Conservation (phyloP, 2,113 vertebrate genomes). For the Neogale vison region DNA sequence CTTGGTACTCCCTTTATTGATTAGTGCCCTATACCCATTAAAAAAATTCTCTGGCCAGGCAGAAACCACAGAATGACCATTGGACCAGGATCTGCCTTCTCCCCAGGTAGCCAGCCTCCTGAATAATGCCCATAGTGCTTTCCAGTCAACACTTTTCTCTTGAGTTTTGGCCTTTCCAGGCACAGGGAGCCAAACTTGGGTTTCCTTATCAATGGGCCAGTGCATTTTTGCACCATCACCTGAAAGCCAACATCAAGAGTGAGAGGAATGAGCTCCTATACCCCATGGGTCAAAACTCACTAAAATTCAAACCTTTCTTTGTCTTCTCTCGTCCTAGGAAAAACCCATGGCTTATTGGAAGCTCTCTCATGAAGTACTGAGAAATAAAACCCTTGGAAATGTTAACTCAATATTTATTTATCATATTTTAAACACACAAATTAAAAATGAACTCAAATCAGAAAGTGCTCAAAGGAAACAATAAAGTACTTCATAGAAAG, state of each 20-base stretch:
- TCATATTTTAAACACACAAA: not conserved
- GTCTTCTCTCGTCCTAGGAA: too few species aligned
- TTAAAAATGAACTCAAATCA: not conserved
- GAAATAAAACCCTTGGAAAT: not conserved
- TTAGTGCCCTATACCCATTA: not conserved
- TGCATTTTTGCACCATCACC: not conserved
- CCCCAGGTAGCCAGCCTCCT: not conserved
- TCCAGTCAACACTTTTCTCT: not conserved
- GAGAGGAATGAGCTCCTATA: not conserved
- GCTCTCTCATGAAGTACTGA: not conserved
- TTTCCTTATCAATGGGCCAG: not conserved
- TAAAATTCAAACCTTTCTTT: not conserved
- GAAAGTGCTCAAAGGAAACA: not conserved
- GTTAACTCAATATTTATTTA: not conserved
- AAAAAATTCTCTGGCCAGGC: not conserved
- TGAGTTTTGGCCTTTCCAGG: not conserved
- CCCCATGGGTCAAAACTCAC: too few species aligned
- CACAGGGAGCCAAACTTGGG: not conserved
- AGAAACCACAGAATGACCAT: not conserved
- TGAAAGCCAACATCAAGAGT: not conserved
- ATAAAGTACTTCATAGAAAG: not conserved
- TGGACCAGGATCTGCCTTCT: not conserved
- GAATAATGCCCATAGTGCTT: not conserved
- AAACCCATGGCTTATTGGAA: not conserved
- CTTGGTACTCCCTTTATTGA: not conserved